Conservation (phyloP, 2,888 invertebrate genomes). For the Parapristionchus giblindavisi region DNA sequence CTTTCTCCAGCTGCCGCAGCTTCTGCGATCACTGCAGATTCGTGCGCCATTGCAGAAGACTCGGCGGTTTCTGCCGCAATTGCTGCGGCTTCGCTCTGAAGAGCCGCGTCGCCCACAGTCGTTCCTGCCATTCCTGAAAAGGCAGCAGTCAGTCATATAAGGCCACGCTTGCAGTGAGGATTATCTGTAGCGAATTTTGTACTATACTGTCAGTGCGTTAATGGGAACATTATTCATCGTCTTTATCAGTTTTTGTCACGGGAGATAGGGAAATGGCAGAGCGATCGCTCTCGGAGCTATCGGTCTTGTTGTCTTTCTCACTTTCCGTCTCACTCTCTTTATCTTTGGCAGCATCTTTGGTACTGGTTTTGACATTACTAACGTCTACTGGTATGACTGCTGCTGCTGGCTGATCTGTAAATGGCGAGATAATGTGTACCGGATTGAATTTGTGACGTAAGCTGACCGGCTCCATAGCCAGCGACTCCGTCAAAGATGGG, state of each 20-base stretch:
- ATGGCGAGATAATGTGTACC: slow-evolving; percentile 20
- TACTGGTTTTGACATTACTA: slow-evolving; percentile 10
- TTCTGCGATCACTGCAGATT: background rate
- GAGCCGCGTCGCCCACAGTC: background rate
- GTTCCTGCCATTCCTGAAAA: too few relatives aligned
- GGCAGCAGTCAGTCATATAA: slow-evolving; percentile 8
- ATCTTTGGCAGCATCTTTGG: background rate
- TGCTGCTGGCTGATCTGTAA: too few relatives aligned
- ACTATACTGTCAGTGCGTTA: too few relatives aligned
- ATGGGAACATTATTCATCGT: too few relatives aligned
- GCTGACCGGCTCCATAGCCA: slow-evolving; percentile 32
- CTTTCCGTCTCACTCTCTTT: background rate
- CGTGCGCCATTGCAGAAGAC: too few relatives aligned
- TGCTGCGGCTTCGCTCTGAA: slow-evolving; percentile 21
- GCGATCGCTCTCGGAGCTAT: too few relatives aligned
- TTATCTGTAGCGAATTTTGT: too few relatives aligned
- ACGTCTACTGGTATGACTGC: too few relatives aligned
- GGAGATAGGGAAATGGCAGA: too few relatives aligned
- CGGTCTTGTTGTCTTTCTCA: background rate
- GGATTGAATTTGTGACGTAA: slow-evolving; percentile 28
- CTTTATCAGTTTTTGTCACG: too few relatives aligned
- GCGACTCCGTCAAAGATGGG: slow-evolving; percentile 37
- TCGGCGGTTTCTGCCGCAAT: slow-evolving; percentile 13
- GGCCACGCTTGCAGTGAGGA: too few relatives aligned
- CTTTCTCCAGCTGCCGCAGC: too few relatives aligned